phyloP scores from a whole-genome alignment of 2,888 invertebrate species.

The Mimas tiliae region DNA sequence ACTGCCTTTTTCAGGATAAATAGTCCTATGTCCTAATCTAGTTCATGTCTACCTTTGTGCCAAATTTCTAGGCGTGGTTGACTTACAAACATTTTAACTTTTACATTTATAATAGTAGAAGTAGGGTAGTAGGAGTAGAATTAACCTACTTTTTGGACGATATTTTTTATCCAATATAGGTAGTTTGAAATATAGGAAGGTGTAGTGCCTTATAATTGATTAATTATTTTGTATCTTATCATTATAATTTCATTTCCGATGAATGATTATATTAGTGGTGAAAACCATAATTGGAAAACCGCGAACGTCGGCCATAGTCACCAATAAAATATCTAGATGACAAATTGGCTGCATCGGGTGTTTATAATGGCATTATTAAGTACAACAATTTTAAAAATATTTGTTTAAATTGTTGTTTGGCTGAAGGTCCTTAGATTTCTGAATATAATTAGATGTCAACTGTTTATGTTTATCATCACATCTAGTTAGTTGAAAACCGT shows the following conservation, averaged over 20 bases:
- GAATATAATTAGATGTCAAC: neutral
- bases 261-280: constrained; percentile 34
- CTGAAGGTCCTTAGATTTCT: constrained; percentile 20
- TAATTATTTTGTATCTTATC: neutral
- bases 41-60: too few species aligned
- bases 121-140: too few species aligned
- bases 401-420: constrained; percentile 25
- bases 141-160: too few species aligned
- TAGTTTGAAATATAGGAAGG: too few species aligned
- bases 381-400: constrained; percentile 28
- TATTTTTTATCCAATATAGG: too few species aligned
- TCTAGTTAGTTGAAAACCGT: too few species aligned
- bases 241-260: constrained; percentile 36
- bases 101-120: too few species aligned
- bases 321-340: constrained; percentile 43
- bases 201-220: too few species aligned
- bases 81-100: too few species aligned
- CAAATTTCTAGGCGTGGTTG: too few species aligned
- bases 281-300: constrained; percentile 36
- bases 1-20: too few species aligned
- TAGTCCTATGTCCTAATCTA: too few species aligned
- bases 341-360: constrained; percentile 44
- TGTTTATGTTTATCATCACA: neutral
- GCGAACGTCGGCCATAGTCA: constrained; percentile 37
- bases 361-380: constrained; percentile 38